Evolutionary conservation across 2,113 vertebrate species (phyloP), one percentile per base, ranked within the genome.

Genomic region (Himantopus leucocephalus): DNA sequence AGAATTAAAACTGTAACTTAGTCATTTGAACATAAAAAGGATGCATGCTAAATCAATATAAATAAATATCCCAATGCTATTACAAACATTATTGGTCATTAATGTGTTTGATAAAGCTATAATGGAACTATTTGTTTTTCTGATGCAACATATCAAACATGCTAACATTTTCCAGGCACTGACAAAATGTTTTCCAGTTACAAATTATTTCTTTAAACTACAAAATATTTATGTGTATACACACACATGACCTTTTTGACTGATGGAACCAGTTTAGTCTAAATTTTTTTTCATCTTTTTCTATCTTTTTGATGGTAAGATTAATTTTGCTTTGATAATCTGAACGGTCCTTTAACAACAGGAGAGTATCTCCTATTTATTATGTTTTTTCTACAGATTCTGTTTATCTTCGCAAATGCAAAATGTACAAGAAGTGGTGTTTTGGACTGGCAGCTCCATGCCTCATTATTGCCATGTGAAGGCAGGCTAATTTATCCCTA

Each of bases 141-240:
- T 88, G 30, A 72, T 35, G 9, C 10, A 70, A 26, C 0, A 0
- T 27, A 64, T 22, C 4, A 53, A 80, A 48, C 12, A 59, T 1
- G 4, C 12, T 55, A 77, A 75, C 11, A 37, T 52, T 78, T 63
- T 48, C 14, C 56, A 78, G 43, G 29, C 21, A 79, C 29, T 83
- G 14, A 52, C 4, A 50, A 73, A 9, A 67, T 35, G 11, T 9
- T 77, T 85, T 85, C 39, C 26, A 32, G 21, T 56, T 34, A 68
- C 1, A 76, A 66, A 43, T 37, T 50, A 32, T 35, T 85, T 64
- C 2, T 60, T 93, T 52, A 43, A 82, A 68, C 35, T 67, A 74
- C 10, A 85, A 59, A 90, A 34, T 1, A 13, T 27, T 23, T 41
- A 12, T 35, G 8, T 30, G 4, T 4, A 5, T 10, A 5, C 10